Base-by-base conservation (phyloP, 30 jellyfish, hydroid and myxozoan species). In the Phacellophora camtschatica region DNA sequence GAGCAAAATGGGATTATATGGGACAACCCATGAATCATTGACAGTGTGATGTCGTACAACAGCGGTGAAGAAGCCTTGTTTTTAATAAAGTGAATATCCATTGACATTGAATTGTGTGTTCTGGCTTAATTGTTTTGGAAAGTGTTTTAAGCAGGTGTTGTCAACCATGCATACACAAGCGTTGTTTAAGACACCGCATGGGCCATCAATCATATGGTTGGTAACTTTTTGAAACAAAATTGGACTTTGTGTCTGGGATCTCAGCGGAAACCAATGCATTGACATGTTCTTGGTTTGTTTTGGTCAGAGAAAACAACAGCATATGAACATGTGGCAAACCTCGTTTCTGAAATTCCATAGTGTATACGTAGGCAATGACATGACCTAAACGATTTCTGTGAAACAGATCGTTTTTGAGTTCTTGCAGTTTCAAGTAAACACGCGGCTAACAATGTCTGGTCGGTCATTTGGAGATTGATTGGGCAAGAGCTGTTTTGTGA, bases 261-360 rank as follows among this genome's bases (percentile, higher is more conserved):
- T 79, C 96, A 15, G 96, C 96, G 5, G 95, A 87, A 19, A 81
- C 81, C 36, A 81, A 33, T 20, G 41, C 37, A 41, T 87, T 76
- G 37, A 87, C 34, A 28, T 64, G 66, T 25, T 81, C 84, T 5
- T 90, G 94, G 20, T 83, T 77, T 29, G 62, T 66, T 46, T 22
- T 53, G 39, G 67, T 81, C 20, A 66, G 76, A 20, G 81, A 16
- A 57, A 66, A 62, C 6, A 79, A 19, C 16, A 88, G 84, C 18
- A 51, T 56, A 62, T 82, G 96, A 9, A 70, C 93, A 82, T 81
- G 97, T 30, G 94, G 96, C 50, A 88, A 57, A 22, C 96, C 95
- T 12, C 86, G 49, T 43, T 85, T 85, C 43, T 85, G 96, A 64
- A 74, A 58, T 28, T 85, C 95, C 25, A 85, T 76, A 22, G 49